Evolutionary conservation across 2,113 vertebrate genomes (phyloP).

Genomic region (Grantiella picta): DNA sequence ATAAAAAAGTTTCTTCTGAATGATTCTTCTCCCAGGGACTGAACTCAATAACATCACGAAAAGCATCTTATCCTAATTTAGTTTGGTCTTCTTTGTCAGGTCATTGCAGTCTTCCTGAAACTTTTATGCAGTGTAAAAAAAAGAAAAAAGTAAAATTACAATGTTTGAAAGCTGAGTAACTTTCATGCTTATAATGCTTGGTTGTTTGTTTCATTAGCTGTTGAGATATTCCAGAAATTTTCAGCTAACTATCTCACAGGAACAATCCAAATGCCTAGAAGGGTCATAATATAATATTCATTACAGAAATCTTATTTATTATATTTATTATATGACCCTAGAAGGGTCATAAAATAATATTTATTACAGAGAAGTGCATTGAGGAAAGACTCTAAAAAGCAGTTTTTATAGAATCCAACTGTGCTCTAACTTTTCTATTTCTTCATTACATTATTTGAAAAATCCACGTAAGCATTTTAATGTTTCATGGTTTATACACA

Average conservation of each 20-base stretch:
- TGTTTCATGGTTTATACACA: not conserved
- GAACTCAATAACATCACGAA: not conserved
- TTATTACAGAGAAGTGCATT: not conserved
- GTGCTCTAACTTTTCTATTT: not conserved
- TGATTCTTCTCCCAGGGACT: not conserved
- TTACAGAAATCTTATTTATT: not conserved
- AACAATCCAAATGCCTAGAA: not conserved
- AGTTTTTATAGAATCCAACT: not conserved
- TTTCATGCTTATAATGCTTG: not conserved
- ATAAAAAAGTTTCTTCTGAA: not conserved
- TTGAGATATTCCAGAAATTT: not conserved
- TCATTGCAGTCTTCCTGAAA: not conserved
- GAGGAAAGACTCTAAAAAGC: not conserved
- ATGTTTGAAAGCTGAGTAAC: not conserved
- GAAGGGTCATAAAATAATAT: not conserved
- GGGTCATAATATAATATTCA: not conserved
- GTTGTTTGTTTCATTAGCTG: not conserved
- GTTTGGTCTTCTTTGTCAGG: not conserved
- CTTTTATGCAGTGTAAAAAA: not conserved
- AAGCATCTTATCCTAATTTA: not conserved
- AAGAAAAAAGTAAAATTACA: not conserved
- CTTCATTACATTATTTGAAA: not conserved
- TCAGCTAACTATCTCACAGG: not conserved
- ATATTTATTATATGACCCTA: not conserved
- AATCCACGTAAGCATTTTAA: not conserved